Evolutionary conservation across 1,140 invertebrate species (phyloP).

Genomic region (Teleogryllus occipitalis): DNA sequence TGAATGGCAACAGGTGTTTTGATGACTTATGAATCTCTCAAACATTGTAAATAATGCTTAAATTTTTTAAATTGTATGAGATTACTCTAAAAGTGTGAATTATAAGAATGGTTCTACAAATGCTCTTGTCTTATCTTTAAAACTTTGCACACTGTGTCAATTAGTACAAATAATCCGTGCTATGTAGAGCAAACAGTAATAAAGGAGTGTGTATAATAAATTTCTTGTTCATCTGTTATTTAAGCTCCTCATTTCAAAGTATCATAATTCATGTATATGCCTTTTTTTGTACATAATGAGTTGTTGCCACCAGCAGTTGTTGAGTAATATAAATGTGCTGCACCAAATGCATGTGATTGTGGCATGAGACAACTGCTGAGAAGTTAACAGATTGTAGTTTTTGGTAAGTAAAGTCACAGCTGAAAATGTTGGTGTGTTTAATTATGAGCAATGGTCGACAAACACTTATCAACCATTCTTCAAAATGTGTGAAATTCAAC

Average conservation of each 20-base stretch:
- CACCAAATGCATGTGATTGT: neutral
- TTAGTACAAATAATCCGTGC: neutral
- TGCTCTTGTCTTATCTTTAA: too few species aligned
- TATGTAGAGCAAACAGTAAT: neutral
- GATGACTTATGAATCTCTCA: too few species aligned
- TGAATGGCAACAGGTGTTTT: too few species aligned
- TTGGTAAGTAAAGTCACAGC: neutral
- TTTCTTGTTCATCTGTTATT: neutral
- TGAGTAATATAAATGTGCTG: neutral
- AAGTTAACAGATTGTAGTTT: neutral
- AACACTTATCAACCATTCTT: too few species aligned
- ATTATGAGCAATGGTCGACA: neutral
- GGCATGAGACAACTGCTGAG: neutral
- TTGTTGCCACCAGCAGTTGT: neutral
- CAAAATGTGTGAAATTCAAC: neutral
- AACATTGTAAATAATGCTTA: too few species aligned
- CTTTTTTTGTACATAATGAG: neutral
- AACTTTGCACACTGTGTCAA: too few species aligned
- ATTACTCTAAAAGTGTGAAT: too few species aligned
- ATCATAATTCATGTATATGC: neutral
- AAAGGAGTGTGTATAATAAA: neutral
- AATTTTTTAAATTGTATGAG: too few species aligned
- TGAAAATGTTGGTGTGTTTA: neutral
- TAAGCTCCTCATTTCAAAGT: neutral
- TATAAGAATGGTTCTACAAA: too few species aligned